phyloP scores from a whole-genome alignment of 2,888 invertebrate species.

The Caenorhabditis japonica region DNA sequence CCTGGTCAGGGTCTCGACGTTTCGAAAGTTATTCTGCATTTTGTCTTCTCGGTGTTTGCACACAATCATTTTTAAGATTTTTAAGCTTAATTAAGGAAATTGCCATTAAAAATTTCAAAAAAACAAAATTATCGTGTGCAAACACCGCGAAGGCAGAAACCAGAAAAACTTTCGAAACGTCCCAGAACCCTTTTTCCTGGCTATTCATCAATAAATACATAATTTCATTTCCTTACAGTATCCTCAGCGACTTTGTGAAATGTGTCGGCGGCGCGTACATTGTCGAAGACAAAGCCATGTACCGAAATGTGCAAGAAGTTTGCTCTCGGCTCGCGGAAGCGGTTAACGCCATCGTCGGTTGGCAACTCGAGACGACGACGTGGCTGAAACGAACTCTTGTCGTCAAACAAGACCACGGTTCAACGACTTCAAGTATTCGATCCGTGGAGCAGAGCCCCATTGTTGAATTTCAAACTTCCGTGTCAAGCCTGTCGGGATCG shows the following conservation, averaged over 20 bases:
- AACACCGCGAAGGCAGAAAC: too few relatives aligned
- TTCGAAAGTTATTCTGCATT: too few relatives aligned
- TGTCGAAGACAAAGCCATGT: conserved; percentile 83
- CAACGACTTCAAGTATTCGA: conserved; percentile 20
- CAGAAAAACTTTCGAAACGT: conserved; percentile 1
- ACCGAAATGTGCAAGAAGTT: conserved; percentile 78
- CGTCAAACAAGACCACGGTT: conserved; percentile 72
- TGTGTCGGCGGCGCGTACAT: conserved; percentile 78
- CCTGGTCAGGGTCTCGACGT: too few relatives aligned
- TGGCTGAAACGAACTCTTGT: conserved; percentile 82
- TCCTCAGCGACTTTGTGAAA: conserved; percentile 88
- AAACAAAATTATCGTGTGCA: too few relatives aligned
- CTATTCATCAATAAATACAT: not conserved
- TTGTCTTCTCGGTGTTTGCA: too few relatives aligned
- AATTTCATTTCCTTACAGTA: conserved; percentile 77
- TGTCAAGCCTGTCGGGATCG: conserved; percentile 17
- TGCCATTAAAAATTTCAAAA: too few relatives aligned
- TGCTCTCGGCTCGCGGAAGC: conserved; percentile 84
- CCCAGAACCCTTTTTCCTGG: too few relatives aligned
- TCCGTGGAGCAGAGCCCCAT: conserved; percentile 52
- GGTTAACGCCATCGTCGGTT: conserved; percentile 87
- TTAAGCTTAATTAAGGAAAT: too few relatives aligned
- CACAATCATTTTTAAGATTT: too few relatives aligned
- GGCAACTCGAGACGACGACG: conserved; percentile 90
- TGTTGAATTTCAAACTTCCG: conserved; percentile 26